Evolutionary conservation across 1,140 invertebrate species (phyloP).

Genomic region (Platorchestia sp.): DNA sequence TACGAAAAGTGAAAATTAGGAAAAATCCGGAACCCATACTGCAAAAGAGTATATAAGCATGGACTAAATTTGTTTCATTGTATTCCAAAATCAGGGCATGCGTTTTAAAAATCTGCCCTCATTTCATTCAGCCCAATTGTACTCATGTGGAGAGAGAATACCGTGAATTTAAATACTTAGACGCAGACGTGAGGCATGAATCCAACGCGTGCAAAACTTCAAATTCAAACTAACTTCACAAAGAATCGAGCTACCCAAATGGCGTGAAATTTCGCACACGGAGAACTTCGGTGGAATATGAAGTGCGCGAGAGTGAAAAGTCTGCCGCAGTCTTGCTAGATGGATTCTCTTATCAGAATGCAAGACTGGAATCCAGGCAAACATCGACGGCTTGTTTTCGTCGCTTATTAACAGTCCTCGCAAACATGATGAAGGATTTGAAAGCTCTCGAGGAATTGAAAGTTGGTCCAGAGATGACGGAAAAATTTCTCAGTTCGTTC

Average conservation of each 20-base stretch:
- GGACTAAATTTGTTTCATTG: too few relatives aligned
- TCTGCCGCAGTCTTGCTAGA: not conserved
- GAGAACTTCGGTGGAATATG: not conserved
- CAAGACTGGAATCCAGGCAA: not conserved
- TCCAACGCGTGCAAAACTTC: too few relatives aligned
- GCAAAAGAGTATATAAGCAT: not conserved
- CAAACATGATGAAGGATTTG: not conserved
- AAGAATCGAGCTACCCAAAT: not conserved
- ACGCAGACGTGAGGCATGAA: too few relatives aligned
- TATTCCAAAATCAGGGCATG: too few relatives aligned
- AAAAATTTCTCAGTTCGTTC: not conserved
- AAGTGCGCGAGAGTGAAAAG: not conserved
- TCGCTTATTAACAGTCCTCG: not conserved
- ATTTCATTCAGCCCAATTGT: too few relatives aligned
- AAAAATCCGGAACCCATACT: not conserved
- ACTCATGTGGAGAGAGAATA: too few relatives aligned
- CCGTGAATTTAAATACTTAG: too few relatives aligned
- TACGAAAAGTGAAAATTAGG: not conserved
- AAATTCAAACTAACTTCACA: not conserved
- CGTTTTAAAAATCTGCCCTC: not conserved
- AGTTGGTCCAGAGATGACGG: not conserved
- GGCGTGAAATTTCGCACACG: not conserved
- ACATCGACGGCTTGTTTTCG: not conserved
- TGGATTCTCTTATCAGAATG: not conserved
- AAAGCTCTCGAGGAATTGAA: not conserved